Percentiles rank a stretch among this genome's conserved stretches.
Evolutionary conservation across 2,113 vertebrate species (phyloP).

Genomic region (Circaetus cinerascens): DNA sequence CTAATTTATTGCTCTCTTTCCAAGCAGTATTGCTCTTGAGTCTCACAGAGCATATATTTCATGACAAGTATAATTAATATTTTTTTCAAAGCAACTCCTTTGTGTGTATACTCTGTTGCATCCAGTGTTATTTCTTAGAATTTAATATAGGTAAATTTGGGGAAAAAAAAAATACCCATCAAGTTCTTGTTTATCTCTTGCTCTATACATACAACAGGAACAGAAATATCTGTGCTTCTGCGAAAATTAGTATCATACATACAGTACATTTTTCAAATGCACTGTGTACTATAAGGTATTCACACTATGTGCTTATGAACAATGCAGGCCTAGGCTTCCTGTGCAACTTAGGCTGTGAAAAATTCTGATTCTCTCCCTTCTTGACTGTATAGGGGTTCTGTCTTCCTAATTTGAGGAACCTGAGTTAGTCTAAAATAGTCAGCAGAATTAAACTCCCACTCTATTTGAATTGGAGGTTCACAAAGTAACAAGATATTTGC

Average conservation of each 20-base stretch:
- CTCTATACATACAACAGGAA: neutral
- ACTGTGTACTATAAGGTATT: neutral
- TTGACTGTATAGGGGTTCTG: neutral
- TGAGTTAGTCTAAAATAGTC: neutral
- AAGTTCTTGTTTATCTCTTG: neutral
- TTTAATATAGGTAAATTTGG: neutral
- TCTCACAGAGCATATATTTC: slow-evolving; percentile 3
- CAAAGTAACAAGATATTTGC: neutral
- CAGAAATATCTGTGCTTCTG: neutral
- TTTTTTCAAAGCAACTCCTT: neutral
- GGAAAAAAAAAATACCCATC: neutral
- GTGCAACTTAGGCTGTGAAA: neutral
- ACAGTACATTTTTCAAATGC: neutral
- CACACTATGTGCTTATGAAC: neutral
- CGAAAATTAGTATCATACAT: neutral
- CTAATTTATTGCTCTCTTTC: slow-evolving; percentile 39
- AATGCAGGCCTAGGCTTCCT: neutral
- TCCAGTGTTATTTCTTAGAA: neutral
- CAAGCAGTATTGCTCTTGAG: slow-evolving; percentile 3
- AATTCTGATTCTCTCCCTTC: neutral
- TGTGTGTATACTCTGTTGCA: neutral
- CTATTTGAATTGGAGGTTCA: neutral
- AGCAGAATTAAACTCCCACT: neutral
- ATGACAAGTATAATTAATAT: neutral
- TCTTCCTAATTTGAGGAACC: neutral